Evolutionary conservation across 2,113 vertebrate species (phyloP), one percentile per base, ranked within the genome.

Genomic region (Mixornis gularis): DNA sequence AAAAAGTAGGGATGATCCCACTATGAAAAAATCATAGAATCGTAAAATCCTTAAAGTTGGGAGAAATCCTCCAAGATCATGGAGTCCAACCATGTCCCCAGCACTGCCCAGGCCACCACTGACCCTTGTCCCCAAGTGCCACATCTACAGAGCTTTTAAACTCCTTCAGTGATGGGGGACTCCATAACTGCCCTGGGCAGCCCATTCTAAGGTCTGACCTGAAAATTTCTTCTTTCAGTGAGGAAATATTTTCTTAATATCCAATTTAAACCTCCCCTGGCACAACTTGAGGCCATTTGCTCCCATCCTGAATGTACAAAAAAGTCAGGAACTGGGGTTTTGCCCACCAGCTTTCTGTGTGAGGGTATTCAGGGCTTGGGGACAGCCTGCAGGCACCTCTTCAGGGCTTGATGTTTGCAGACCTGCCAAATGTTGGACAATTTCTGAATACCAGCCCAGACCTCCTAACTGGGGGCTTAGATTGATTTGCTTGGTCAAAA

Each of bases 61-160:
- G 19, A 26, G 60, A 60, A 74, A 12, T 46, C 9, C 29, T 46
- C 17, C n/a, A n/a, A 24, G 60, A 30, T 18, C 38, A n/a, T 13
- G 0, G 5, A 60, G n/a, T 40, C 40, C 38, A 76, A 4, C 32
- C 6, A 12, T 12, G 0, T 3, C 17, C 34, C 32, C 32, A 68
- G 77, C 40, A 34, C 10, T 26, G 29, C 53, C 44, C 6, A 52
- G n/a, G 40, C 19, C 38, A 74, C 16, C 46, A 46, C 13, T 53
- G 8, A 15, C 29, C 29, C 24, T 1, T 5, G 24, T 73, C 60
- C 46, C 46, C 46, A 79, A 0, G 43, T 43, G 26, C 43, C 59
- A 72, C 41, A 30, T 46, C 27, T 1, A 18, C n/a, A 59, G 0
- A 2, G 25, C 24, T 46, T 66, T 60, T 52, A 40, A 89, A 55